Percentiles rank a stretch among this genome's conserved stretches.
phyloP scores from a whole-genome alignment of 1,140 invertebrate genomes.

The Pachyrhynchus sulphureomaculatus region DNA sequence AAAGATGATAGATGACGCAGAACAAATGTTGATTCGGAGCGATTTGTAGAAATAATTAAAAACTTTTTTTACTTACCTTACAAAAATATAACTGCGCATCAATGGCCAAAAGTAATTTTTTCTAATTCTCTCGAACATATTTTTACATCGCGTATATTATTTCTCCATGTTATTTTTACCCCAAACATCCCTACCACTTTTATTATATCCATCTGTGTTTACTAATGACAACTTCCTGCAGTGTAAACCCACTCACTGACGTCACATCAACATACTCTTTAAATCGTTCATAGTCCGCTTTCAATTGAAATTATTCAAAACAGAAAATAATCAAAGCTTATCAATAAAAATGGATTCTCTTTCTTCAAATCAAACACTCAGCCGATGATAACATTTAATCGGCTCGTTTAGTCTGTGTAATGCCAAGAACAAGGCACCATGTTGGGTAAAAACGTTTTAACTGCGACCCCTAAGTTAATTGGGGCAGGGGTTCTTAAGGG shows the following conservation, averaged over 20 bases:
- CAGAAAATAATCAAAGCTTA: conserved; percentile 24
- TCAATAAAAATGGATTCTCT: conserved; percentile 19
- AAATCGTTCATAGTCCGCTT: conserved; percentile 12
- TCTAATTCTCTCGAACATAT: no score
- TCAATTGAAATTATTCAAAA: conserved; percentile 10
- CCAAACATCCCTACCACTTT: no score
- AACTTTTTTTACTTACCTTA: no score
- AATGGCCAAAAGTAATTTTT: no score
- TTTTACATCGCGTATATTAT: no score
- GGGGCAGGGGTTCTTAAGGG: conserved; percentile 39
- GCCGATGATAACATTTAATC: conserved; percentile 12
- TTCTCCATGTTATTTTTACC: no score
- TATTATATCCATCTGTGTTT: no score
- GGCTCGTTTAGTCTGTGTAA: conserved; percentile 10
- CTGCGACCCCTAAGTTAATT: conserved; percentile 2
- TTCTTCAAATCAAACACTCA: conserved; percentile 15
- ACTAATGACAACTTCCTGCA: no score
- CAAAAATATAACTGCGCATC: no score
- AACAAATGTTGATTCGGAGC: no score
- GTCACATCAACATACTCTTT: conserved; percentile 1
- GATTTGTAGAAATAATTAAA: no score
- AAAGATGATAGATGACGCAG: no score
- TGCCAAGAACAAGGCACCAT: conserved; percentile 15
- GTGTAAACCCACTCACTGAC: background rate
- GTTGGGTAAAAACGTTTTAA: conserved; percentile 15